A percentile compares a stretch with the other conserved stretches of the same genome.
These are phyloP conservation scores for Drosophila neotestacea DNA, from an alignment of 2,888 invertebrate species.

Conservation along the genomic window DNA sequence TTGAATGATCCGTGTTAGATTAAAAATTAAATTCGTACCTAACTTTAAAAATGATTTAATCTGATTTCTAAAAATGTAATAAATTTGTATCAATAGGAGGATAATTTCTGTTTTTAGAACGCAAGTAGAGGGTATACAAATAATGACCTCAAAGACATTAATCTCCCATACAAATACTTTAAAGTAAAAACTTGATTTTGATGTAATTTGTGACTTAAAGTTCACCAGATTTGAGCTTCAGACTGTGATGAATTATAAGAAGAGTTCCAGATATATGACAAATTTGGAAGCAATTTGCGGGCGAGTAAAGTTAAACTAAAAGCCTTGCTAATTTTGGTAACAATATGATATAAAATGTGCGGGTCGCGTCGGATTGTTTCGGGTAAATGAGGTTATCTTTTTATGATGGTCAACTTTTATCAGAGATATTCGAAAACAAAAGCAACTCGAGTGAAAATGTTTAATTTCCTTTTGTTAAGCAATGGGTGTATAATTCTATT, in stretches of 20 bases:
- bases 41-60: background rate
- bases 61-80: no score
- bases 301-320: background rate
- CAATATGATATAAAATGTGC: conserved; percentile 26
- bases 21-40: background rate
- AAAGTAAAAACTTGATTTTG: background rate
- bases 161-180: no score
- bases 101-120: no score
- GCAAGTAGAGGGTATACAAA: no score
- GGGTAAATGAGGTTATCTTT: conserved; percentile 31
- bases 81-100: no score
- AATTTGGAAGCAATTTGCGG: conserved; percentile 10
- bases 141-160: background rate
- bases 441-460: conserved; percentile 61
- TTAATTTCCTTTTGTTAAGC: conserved; percentile 71
- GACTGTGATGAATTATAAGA: background rate
- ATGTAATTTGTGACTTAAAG: background rate
- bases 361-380: conserved; percentile 19
- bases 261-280: conserved; percentile 7
- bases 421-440: conserved; percentile 25
- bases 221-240: background rate
- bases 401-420: conserved; percentile 48
- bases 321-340: conserved; percentile 14
- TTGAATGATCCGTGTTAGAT: no score
- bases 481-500: conserved; percentile 38